Percentiles rank a stretch among this genome's conserved stretches.
These are phyloP conservation scores for Patagioenas fasciata DNA, from an alignment of 2,113 vertebrate genomes.

Conservation along the genomic window DNA sequence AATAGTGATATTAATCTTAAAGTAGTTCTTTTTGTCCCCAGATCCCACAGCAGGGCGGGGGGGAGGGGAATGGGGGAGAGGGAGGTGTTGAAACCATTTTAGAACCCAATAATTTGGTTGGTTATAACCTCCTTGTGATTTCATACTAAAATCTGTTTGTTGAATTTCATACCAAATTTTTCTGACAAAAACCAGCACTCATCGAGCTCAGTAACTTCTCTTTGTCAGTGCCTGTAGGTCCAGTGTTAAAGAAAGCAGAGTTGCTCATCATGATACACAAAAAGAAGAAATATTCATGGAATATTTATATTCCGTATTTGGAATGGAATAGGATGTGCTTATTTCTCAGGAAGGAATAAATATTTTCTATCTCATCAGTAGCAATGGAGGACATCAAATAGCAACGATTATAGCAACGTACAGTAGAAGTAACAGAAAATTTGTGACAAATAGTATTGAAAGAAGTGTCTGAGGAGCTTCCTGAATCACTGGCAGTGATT, in stretches of 20 bases:
- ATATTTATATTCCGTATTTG: background rate
- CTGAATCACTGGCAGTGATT: background rate
- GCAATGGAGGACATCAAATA: background rate
- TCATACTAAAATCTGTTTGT: background rate
- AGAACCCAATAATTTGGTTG: background rate
- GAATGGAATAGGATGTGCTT: background rate
- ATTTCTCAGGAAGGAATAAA: background rate
- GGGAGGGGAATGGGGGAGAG: too few relatives aligned
- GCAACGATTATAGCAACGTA: background rate
- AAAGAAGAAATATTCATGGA: background rate
- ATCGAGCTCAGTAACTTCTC: background rate
- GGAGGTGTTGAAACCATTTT: background rate
- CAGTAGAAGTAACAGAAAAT: background rate
- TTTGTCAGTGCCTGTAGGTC: background rate
- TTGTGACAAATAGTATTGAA: background rate
- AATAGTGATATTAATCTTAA: background rate
- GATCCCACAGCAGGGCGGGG: background rate
- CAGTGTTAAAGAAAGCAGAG: background rate
- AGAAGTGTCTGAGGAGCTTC: background rate
- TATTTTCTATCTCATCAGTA: background rate
- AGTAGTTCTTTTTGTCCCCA: background rate
- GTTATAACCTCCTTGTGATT: background rate
- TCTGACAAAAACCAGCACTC: background rate
- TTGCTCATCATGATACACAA: background rate
- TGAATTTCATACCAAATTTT: background rate